Evolutionary conservation across 2,797 vertebrate genomes (phyloP), one percentile per base, ranked within the genome.

Genomic region (Tapirus indicus): DNA sequence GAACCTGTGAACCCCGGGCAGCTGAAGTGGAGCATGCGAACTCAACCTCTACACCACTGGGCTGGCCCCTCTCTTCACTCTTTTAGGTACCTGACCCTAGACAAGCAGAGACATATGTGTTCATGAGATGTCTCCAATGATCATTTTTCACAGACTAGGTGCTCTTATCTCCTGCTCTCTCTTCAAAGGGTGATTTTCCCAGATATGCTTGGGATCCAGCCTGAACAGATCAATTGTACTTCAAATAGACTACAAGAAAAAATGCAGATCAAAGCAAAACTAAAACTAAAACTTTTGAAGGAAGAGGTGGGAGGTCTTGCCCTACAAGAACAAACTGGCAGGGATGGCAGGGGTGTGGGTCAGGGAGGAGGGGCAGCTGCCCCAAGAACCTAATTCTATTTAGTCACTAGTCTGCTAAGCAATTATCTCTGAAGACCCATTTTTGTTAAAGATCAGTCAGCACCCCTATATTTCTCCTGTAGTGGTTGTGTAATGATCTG

Each of bases 181-280:
- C 87, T 95, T 96, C 83, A 85, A 95, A 96, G 35, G 54, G 56
- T 47, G 21, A 52, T 93, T 94, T 95, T 80, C 89, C 52, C 72
- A 77, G 47, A 77, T 83, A 71, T 80, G 60, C 78, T 95, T 92
- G 80, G 49, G 47, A 66, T 54, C 47, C 68, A 80, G 72, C 29
- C 47, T 66, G 35, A 84, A 77, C 27, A 47, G 54, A 85, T 95
- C 60, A 72, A 44, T 27, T 41, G 25, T 56, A 69, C 41, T 95
- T 97, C 66, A 97, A 75, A 92, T 60, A 83, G 60, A 17, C 54
- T 86, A 14, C 62, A 91, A 83, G 64, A 60, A 41, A 95, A 87
- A 71, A 62, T 38, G 52, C 62, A 27, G 86, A 93, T 95, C 60
- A 96, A 91, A 95, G 75, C 66, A 20, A 91, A 92, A 62, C 66